These are phyloP conservation scores for Benthosema pterotum DNA, from an alignment of 2,797 vertebrate species.

Conservation along the genomic window DNA sequence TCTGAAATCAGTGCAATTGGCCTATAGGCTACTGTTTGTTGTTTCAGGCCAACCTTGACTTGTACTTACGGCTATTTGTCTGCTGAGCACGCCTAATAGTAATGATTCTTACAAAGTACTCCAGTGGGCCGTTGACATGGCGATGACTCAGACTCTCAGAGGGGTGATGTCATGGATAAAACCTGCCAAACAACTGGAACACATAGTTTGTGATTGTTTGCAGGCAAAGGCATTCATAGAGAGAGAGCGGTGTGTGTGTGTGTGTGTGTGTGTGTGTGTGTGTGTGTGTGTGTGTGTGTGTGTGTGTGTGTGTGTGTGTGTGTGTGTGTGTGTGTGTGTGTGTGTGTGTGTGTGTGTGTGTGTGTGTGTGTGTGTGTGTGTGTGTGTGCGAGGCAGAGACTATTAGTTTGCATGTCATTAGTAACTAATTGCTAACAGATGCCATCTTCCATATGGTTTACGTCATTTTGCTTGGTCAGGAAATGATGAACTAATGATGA, in stretches of 20 bases:
- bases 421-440: conserved; percentile 10
- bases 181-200: conserved; percentile 66
- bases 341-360: conserved; percentile 9
- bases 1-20: conserved; percentile 1
- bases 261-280: conserved; percentile 24
- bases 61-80: conserved; percentile 17
- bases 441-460: conserved; percentile 46
- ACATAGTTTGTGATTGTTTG: conserved; percentile 62
- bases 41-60: conserved; percentile 4
- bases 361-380: background rate
- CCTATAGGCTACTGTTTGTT: conserved; percentile 10
- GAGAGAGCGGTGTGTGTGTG: background rate
- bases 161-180: conserved; percentile 73
- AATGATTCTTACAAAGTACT: conserved; percentile 11
- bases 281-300: conserved; percentile 6
- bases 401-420: conserved; percentile 19
- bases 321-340: conserved; percentile 28
- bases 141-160: conserved; percentile 48
- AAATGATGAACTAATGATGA: conserved; percentile 22
- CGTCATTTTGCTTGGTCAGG: conserved; percentile 57
- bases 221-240: conserved; percentile 41
- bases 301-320: conserved; percentile 6
- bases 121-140: conserved; percentile 61
- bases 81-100: conserved; percentile 23
- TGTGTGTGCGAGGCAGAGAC: background rate